Percentiles rank a stretch among this genome's conserved stretches.
Conservation (phyloP, 1,140 invertebrate species). For the Nylanderia fulva region DNA sequence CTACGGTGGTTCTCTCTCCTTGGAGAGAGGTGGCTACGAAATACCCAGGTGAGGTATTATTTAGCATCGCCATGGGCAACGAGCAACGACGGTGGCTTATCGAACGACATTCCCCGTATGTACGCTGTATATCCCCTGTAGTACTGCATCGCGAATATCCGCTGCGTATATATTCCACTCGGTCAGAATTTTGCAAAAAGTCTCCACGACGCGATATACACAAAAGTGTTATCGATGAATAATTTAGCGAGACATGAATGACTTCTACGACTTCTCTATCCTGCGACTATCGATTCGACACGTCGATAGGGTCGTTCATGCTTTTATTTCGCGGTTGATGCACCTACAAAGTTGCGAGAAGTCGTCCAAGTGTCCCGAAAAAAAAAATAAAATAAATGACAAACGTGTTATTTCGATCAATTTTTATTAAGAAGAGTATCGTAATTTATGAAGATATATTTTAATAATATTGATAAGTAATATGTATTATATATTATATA, state of each 20-base stretch:
- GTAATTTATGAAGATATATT: neutral
- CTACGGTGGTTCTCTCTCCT: constrained; percentile 65
- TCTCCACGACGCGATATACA: too few relatives aligned
- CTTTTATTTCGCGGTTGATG: constrained; percentile 15
- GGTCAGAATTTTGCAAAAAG: neutral
- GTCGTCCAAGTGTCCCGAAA: too few relatives aligned
- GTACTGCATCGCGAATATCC: constrained; percentile 23
- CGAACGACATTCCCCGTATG: constrained; percentile 71
- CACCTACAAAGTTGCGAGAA: neutral
- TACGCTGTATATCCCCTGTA: constrained; percentile 52
- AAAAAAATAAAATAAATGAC: neutral
- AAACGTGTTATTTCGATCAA: neutral
- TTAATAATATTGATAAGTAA: too few relatives aligned
- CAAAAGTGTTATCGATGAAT: constrained; percentile 6
- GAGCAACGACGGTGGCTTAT: constrained; percentile 76
- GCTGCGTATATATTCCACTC: neutral
- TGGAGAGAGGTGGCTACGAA: constrained; percentile 72
- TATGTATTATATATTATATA: too few relatives aligned
- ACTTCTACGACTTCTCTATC: neutral
- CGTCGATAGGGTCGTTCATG: neutral
- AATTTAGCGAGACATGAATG: constrained; percentile 11
- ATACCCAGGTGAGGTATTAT: constrained; percentile 69
- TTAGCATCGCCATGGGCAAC: constrained; percentile 79
- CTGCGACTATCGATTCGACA: constrained; percentile 5
- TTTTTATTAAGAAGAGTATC: neutral